Conservation (phyloP, 2,797 vertebrate species). For the Chelmon rostratus region DNA sequence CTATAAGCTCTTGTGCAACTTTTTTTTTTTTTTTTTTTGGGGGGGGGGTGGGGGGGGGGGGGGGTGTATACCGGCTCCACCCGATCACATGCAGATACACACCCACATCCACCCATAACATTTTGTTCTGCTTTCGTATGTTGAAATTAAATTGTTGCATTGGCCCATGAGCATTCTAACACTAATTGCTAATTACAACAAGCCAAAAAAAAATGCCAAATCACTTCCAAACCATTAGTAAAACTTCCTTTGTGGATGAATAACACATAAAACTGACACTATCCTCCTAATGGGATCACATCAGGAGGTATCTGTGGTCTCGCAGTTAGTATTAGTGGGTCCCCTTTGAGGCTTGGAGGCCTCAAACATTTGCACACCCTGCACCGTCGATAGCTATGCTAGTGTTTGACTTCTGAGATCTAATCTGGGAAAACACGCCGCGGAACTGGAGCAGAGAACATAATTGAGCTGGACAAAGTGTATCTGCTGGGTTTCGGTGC, state of each 20-base stretch:
- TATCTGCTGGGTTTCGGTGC: constrained; percentile 54
- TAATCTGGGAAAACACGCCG: constrained; percentile 54
- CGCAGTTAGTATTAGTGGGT: background rate
- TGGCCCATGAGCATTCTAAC: background rate
- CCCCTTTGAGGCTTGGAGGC: constrained; percentile 7
- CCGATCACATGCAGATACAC: constrained; percentile 2
- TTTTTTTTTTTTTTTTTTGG: background rate
- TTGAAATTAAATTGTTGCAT: background rate
- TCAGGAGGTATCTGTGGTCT: constrained; percentile 1
- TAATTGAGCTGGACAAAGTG: constrained; percentile 62
- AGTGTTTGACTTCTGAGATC: constrained; percentile 48
- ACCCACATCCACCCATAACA: constrained; percentile 6
- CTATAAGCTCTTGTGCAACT: constrained; percentile 37
- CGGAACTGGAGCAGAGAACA: constrained; percentile 37
- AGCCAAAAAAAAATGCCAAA: constrained; percentile 18
- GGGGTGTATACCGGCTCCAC: background rate
- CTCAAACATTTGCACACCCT: constrained; percentile 34
- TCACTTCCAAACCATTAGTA: constrained; percentile 16
- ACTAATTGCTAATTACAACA: constrained; percentile 6
- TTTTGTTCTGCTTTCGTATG: background rate
- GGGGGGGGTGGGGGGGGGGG: fast-evolving
- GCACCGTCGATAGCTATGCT: background rate
- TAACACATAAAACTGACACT: background rate
- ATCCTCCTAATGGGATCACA: background rate
- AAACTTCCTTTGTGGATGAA: background rate